Conservation (phyloP, 2,113 vertebrate species). For the Phalacrocorax aristotelis region DNA sequence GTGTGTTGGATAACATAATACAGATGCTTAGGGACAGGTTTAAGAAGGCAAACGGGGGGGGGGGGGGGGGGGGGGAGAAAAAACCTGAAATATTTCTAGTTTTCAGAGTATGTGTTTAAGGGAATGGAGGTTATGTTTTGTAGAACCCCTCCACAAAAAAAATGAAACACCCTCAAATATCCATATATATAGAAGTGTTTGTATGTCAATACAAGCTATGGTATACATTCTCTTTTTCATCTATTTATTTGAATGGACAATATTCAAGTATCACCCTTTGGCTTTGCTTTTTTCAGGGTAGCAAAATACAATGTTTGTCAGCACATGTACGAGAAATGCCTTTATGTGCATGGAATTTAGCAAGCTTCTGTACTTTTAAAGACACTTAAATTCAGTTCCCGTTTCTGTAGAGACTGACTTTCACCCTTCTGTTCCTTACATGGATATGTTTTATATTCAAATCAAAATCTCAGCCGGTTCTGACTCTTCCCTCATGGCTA, state of each 20-base stretch:
- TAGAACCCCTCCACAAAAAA: constrained; percentile 29
- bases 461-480: background rate
- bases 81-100: background rate
- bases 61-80: rapidly evolving
- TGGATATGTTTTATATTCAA: background rate
- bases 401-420: background rate
- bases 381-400: background rate
- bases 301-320: background rate
- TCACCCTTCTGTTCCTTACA: background rate
- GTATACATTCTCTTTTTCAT: constrained; percentile 16
- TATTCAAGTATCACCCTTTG: background rate
- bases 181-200: constrained; percentile 14
- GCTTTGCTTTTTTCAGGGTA: background rate
- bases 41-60: background rate
- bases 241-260: constrained; percentile 35
- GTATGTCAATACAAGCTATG: constrained; percentile 23
- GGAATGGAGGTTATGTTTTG: constrained; percentile 15
- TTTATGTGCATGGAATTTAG: background rate
- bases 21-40: constrained; percentile 60
- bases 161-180: constrained; percentile 61
- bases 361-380: background rate
- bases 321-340: background rate
- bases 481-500: background rate
- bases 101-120: constrained; percentile 12
- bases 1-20: constrained; percentile 62